Conservation (phyloP, 2,888 invertebrate genomes). For the Tromatobia lineatoria region DNA sequence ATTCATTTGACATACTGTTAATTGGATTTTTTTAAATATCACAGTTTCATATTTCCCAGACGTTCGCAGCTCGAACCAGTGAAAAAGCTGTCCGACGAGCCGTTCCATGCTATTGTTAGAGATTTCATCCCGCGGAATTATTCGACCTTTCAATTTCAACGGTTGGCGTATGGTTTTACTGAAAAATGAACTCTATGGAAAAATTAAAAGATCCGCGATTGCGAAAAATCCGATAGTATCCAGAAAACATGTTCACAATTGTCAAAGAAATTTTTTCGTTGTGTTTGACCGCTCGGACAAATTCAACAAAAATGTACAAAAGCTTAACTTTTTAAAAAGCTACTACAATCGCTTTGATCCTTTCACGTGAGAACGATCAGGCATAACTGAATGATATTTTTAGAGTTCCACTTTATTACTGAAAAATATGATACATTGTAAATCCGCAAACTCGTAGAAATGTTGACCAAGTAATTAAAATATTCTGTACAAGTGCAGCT, state of each 20-base stretch:
- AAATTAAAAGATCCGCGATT: not conserved
- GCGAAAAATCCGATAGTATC: not conserved
- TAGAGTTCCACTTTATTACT: no score
- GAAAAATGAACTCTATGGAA: not conserved
- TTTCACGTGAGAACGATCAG: no score
- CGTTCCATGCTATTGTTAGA: constrained; percentile 21
- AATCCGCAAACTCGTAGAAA: no score
- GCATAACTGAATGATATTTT: no score
- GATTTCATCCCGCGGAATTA: not conserved
- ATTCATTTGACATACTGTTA: not conserved
- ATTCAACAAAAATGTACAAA: no score
- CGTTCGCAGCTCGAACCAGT: not conserved
- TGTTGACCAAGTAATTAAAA: no score
- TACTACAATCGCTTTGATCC: no score
- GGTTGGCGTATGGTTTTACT: not conserved
- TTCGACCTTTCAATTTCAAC: not conserved
- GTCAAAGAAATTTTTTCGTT: no score
- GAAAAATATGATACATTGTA: no score
- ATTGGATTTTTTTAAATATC: not conserved
- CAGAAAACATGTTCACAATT: not conserved
- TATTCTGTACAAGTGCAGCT: no score
- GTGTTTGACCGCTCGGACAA: no score
- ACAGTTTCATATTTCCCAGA: not conserved
- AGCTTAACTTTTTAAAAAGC: no score
- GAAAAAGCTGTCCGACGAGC: constrained; percentile 40